A percentile compares a stretch with the other conserved stretches of the same genome.
Conservation (phyloP, 2,888 invertebrate genomes). For the Enchytraeus crypticus region DNA sequence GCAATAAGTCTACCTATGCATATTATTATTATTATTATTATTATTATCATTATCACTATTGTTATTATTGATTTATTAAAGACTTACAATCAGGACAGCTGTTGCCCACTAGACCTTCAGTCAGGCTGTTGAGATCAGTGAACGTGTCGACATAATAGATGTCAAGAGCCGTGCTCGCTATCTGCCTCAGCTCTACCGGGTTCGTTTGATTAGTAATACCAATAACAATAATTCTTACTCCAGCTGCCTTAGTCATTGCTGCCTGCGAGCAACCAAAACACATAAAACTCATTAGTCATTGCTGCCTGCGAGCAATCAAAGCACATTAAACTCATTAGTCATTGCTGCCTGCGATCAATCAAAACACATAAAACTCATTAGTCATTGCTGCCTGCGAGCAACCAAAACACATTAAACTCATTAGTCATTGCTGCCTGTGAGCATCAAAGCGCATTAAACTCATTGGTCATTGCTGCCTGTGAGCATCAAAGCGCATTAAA, state of each 20-base stretch:
- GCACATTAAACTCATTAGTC: too few relatives aligned
- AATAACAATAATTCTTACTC: not conserved
- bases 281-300: too few relatives aligned
- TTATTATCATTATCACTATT: not conserved
- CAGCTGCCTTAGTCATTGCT: not conserved
- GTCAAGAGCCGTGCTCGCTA: constrained; percentile 2
- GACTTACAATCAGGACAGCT: not conserved
- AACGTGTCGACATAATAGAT: not conserved
- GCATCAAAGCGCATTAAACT: too few relatives aligned
- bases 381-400: too few relatives aligned
- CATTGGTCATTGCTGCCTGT: too few relatives aligned
- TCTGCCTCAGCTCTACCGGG: not conserved
- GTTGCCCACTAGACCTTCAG: constrained; percentile 1
- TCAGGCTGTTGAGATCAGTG: not conserved
- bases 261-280: not conserved
- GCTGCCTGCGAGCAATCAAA: too few relatives aligned
- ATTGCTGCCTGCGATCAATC: too few relatives aligned
- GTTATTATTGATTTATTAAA: not conserved
- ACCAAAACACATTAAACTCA: too few relatives aligned
- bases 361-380: too few relatives aligned
- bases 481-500: too few relatives aligned
- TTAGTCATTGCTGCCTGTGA: too few relatives aligned
- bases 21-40: not conserved
- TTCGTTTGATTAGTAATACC: constrained; percentile 7
- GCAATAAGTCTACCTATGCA: not conserved